A percentile compares a stretch with the other conserved stretches of the same genome.
Conservation (phyloP, 1,140 invertebrate genomes). For the Drosophila rhopaloa region DNA sequence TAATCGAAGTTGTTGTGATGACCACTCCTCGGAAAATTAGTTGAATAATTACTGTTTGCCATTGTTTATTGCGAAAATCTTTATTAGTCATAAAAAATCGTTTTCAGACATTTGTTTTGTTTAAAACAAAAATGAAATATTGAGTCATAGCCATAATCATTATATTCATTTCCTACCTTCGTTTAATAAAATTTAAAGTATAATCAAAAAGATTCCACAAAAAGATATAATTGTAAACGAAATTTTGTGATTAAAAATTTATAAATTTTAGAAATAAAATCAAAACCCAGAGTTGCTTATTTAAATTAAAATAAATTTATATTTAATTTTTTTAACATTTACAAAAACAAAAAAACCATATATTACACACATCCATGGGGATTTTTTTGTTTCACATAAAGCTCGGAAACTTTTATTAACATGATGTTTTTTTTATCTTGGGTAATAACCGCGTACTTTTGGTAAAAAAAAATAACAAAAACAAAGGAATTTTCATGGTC, state of each 20-base stretch:
- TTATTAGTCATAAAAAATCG: background rate
- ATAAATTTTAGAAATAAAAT: too few relatives aligned
- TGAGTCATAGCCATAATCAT: background rate
- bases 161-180: background rate
- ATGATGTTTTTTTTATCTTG: background rate
- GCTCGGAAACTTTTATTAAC: background rate
- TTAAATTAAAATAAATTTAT: too few relatives aligned
- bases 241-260: too few relatives aligned
- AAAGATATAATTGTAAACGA: background rate
- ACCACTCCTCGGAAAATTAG: slow-evolving; percentile 10
- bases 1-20: slow-evolving; percentile 25
- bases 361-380: too few relatives aligned
- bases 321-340: too few relatives aligned
- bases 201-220: background rate
- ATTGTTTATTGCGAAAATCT: background rate
- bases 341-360: too few relatives aligned
- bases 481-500: background rate
- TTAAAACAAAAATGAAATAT: too few relatives aligned
- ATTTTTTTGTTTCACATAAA: background rate
- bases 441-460: background rate
- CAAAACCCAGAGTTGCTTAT: too few relatives aligned
- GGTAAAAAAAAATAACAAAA: background rate
- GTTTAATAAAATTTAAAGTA: background rate
- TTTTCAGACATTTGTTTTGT: too few relatives aligned
- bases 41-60: slow-evolving; percentile 1